phyloP scores from a whole-genome alignment of 1,140 invertebrate species.

The Drosophila rhopaloa region DNA sequence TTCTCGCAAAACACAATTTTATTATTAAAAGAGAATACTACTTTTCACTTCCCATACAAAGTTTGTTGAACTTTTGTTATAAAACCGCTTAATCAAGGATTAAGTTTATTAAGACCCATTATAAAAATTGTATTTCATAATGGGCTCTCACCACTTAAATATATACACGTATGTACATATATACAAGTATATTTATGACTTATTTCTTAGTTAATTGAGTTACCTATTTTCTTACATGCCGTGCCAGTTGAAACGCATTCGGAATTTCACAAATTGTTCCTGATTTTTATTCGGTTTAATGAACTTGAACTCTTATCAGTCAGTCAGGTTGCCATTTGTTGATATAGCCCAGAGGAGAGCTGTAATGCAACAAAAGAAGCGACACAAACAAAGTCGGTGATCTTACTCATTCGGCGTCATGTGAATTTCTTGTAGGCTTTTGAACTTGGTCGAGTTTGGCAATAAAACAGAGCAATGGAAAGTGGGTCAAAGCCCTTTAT shows the following conservation, averaged over 20 bases:
- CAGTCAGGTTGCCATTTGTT: slow-evolving; percentile 46
- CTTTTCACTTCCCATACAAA: too few relatives aligned
- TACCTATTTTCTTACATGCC: not conserved
- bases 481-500: slow-evolving; percentile 6
- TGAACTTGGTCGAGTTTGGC: slow-evolving; percentile 27
- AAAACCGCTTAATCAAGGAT: too few relatives aligned
- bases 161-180: too few relatives aligned
- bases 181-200: too few relatives aligned
- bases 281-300: slow-evolving; percentile 58
- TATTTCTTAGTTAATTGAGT: too few relatives aligned
- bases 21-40: too few relatives aligned
- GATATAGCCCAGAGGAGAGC: slow-evolving; percentile 28
- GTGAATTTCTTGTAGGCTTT: slow-evolving; percentile 21
- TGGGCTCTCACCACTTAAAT: too few relatives aligned
- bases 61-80: too few relatives aligned
- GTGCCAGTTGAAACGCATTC: slow-evolving; percentile 8
- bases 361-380: slow-evolving; percentile 63
- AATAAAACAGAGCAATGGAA: slow-evolving; percentile 12
- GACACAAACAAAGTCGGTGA: slow-evolving; percentile 29
- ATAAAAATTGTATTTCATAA: too few relatives aligned
- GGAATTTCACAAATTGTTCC: slow-evolving; percentile 38
- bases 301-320: slow-evolving; percentile 72
- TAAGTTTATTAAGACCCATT: too few relatives aligned
- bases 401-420: slow-evolving; percentile 35
- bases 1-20: too few relatives aligned